Conservation (phyloP, 2,113 vertebrate genomes). For the Empidonax traillii region DNA sequence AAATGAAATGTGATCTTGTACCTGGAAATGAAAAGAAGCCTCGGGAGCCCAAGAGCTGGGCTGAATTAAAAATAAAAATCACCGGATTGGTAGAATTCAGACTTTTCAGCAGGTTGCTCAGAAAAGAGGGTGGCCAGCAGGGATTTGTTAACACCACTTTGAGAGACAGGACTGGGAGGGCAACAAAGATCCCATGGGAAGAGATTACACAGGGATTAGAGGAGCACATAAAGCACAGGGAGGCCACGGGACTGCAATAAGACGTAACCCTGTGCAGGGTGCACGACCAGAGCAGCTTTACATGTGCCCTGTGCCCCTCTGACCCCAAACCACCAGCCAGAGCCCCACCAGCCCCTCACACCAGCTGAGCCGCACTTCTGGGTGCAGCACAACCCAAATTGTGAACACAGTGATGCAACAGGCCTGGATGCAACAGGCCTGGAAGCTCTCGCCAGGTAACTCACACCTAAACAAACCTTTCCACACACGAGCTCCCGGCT, state of each 20-base stretch:
- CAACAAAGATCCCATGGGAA: neutral
- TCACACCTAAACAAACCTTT: neutral
- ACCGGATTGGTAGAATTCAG: neutral
- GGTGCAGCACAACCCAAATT: neutral
- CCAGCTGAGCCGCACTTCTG: neutral
- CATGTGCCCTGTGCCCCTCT: neutral
- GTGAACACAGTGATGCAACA: neutral
- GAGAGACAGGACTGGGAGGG: neutral
- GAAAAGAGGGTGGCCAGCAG: neutral
- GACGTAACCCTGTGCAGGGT: accelerated
- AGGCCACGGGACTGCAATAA: neutral
- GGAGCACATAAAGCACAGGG: neutral
- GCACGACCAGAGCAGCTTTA: neutral
- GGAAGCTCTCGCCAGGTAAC: neutral
- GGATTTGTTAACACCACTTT: neutral
- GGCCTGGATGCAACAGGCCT: neutral
- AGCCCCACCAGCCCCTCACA: neutral
- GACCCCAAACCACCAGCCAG: neutral
- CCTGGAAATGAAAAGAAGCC: neutral
- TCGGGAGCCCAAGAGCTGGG: neutral
- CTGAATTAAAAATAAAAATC: neutral
- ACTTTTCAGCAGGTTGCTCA: neutral
- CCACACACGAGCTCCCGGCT: neutral
- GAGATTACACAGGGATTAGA: neutral
- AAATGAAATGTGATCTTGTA: neutral